Base-by-base conservation (phyloP, 2,888 invertebrate species). In the Thymelicus sylvestris region DNA sequence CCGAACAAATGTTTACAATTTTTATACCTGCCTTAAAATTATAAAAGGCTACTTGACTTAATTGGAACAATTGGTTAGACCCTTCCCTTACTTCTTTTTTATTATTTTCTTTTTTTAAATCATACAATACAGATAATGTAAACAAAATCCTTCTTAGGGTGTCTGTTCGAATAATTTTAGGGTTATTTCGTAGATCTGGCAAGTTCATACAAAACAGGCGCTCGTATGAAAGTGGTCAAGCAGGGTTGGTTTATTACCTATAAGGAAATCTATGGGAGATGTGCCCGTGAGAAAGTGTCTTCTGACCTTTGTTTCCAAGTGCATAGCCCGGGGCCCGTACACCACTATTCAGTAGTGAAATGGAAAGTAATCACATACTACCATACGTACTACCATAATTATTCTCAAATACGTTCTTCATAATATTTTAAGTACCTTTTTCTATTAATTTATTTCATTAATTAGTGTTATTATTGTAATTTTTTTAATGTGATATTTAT, bases 191-290 rank as follows among this genome's bases (percentile, higher is more conserved):
- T 7, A 31, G 62, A 47, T 41, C 7, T 41, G 41, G 6, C 0
- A 61, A 10, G n/a, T 61, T 41, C 19, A 41, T 7, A 7, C n/a
- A 39, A 7, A 41, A 19, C 24, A 5, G 6, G 5, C 13, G 12
- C 41, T 19, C 13, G 7, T 48, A 50, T 12, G 70, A 70, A 70
- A 70, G 70, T 52, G 65, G 70, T 66, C 39, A 15, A 41, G 52
- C 70, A 24, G 50, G 65, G 65, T 66, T 39, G 52, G 59, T 24
- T 70, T 44, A 70, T 57, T 57, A 70, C 15, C n/a, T n/a, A n/a
- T n/a, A 66, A 52, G 70, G 70, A 66, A 61, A 60, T 65, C 64
- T 70, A 61, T 70, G 70, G 70, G 7, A 70, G 70, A 70, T 52
- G 70, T 3, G 24, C 50, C 57, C 50, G 24, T 70, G 65, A 38